Percentiles rank a stretch among this genome's conserved stretches.
phyloP scores from a whole-genome alignment of 2,113 vertebrate species.

The Aegotheles bennettii region DNA sequence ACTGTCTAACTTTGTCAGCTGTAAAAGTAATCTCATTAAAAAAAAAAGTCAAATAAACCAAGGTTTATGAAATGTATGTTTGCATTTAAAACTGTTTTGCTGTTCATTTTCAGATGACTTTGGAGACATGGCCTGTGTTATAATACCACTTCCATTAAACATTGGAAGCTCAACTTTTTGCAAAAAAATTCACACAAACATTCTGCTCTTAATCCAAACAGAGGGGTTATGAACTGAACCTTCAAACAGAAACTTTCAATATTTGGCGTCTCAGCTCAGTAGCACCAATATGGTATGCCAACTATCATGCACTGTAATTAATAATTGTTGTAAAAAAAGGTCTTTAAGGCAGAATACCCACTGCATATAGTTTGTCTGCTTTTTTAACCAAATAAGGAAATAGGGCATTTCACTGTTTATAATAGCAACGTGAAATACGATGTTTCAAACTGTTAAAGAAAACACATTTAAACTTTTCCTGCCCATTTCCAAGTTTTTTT shows the following conservation, averaged over 20 bases:
- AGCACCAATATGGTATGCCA: conserved; percentile 60
- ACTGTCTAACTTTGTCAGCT: not conserved
- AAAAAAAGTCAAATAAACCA: not conserved
- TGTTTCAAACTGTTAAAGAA: conserved; percentile 57
- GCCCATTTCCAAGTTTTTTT: conserved; percentile 24
- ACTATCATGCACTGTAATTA: conserved; percentile 46
- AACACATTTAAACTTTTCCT: conserved; percentile 36
- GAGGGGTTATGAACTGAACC: conserved; percentile 55
- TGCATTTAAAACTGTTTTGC: conserved; percentile 40
- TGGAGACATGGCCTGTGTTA: conserved; percentile 52
- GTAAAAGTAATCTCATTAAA: not conserved
- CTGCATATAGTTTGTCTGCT: conserved; percentile 46
- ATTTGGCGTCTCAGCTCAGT: conserved; percentile 65
- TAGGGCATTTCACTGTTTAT: conserved; percentile 73
- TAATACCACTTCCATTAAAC: conserved; percentile 65
- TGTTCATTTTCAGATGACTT: conserved; percentile 32
- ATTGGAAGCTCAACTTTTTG: conserved; percentile 33
- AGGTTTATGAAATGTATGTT: conserved; percentile 36
- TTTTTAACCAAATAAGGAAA: conserved; percentile 80
- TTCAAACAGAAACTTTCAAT: conserved; percentile 48
- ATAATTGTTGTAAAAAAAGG: conserved; percentile 39
- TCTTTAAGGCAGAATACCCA: conserved; percentile 50
- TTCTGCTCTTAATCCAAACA: conserved; percentile 16
- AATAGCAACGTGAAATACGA: conserved; percentile 48
- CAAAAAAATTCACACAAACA: conserved; percentile 43